A percentile compares a stretch with the other conserved stretches of the same genome.
These are phyloP conservation scores for Heliconius hewitsoni DNA, from an alignment of 1,140 invertebrate genomes.

Conservation along the genomic window DNA sequence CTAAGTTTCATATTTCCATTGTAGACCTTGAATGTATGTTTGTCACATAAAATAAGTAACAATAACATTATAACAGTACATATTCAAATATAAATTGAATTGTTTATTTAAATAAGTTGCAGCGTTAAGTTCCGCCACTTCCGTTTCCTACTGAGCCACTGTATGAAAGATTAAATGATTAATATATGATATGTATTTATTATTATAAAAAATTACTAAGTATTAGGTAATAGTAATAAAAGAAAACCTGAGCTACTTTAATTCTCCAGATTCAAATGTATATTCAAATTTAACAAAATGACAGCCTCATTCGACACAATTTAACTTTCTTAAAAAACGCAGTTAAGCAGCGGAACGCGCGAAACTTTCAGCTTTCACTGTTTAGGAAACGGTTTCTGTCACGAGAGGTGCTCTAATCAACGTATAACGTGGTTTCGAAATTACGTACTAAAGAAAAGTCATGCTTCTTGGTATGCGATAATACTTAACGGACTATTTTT, in stretches of 20 bases:
- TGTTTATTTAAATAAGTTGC: no score
- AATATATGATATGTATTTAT: not conserved
- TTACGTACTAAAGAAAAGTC: not conserved
- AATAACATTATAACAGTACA: no score
- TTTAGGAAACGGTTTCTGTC: constrained; percentile 38
- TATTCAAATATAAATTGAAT: no score
- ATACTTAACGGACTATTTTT: no score
- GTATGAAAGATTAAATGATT: no score
- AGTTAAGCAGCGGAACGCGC: constrained; percentile 38
- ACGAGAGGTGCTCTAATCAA: constrained; percentile 37
- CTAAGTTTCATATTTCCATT: not conserved
- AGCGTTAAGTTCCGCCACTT: no score
- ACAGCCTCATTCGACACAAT: constrained; percentile 20
- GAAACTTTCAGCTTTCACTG: constrained; percentile 41
- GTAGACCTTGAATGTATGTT: not conserved
- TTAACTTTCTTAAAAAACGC: constrained; percentile 38
- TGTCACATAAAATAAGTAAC: not conserved
- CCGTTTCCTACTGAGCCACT: no score
- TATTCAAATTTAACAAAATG: not conserved
- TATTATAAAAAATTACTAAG: not conserved
- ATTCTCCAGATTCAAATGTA: not conserved
- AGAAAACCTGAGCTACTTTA: not conserved
- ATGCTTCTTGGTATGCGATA: not conserved
- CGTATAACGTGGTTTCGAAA: not conserved
- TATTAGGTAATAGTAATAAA: not conserved